Evolutionary conservation across 2,888 invertebrate genomes (phyloP), one percentile per base, ranked within the genome.

Genomic region (Steinernema hermaphroditum): DNA sequence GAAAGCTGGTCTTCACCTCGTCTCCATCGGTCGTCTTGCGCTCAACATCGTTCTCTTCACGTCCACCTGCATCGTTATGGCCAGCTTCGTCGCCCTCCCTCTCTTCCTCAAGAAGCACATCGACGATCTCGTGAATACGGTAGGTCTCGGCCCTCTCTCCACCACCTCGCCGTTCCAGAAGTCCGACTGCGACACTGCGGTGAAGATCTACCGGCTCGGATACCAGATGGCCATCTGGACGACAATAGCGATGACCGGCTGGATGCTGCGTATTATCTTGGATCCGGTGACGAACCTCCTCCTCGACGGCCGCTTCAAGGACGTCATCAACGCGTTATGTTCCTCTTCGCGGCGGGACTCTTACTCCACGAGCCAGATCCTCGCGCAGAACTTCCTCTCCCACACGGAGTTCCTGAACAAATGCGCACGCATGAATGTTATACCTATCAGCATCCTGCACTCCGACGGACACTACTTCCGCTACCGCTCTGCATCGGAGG

Each of bases 191-290:
- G 37, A 72, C 29, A 72, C 74, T 2, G 76, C 72, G 8, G 72
- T 79, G 14, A 72, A 73, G 43, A 74, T 72, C 12, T 79, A 73
- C 57, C 69, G 77, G 49, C 72, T 79, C 14, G 71, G 75, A 46
- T 79, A 79, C 70, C 70, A 57, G 14, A 79, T 79, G 78, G 74
- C 75, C 1, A 68, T 69, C 16, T 79, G 78, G 78, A 79, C 79
- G 2, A 79, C 79, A 24, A 73, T 72, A 22, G 79, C 76, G 4
- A 79, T 78, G 78, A 34, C 69, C 1, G 76, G 74, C n/a, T 78
- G 78, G 78, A 72, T 75, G 72, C 22, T 74, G 29, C 50, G 78
- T 19, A 79, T 77, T 34, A 72, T 74, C 27, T 41, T 79, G 24
- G 78, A 78, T 34, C 78, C 78, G 16, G 71, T 78, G 0, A 70